Base-by-base conservation (phyloP, 2,888 invertebrate species). In the Meandrusa payeni region DNA sequence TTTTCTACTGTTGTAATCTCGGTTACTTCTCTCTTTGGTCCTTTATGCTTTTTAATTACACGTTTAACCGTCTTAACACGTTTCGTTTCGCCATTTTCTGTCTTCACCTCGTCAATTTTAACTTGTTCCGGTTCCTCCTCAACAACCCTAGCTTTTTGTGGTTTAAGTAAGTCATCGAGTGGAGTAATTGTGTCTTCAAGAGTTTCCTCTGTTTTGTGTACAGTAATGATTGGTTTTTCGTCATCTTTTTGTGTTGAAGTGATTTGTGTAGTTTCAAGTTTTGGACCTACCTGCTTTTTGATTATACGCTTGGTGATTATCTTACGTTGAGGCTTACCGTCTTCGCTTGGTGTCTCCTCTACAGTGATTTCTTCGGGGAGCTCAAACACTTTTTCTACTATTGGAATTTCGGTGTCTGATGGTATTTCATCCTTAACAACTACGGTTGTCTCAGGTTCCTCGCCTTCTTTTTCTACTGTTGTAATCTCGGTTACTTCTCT, bases 51-150 rank as follows among this genome's bases (percentile, higher is more conserved):
- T 11, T 48, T 51, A 5, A 29, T 15, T 7, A 29, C 19, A 2
- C 10, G 17, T 2, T 29, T 17, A 9, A 17, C 7, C 0, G 56
- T 60, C 39, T 58, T 61, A 1, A 74, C 70, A 47, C 64, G 67
- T 20, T 67, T 68, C 2, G 66, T 51, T 34, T 70, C 71, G 1
- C 72, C 76, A 46, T 66, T 59, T 43, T 69, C 55, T 1, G 81
- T 76, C 5, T 66, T 63, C 5, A 80, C 73, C 55, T 82, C 77
- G 12, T 26, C 33, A 11, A 79, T 54, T 17, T 73, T 68, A 0
- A 77, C 65, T 0, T 42, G 41, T 33, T 57, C 55, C 6, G 54
- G 58, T 32, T 24, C 7, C 33, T 64, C 59, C 34, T 57, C 51
- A 0, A 61, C 22, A 0, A 78, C 62, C 41, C 65, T 39, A 27